Conservation (phyloP, 2,797 vertebrate species). For the Balearica regulorum region DNA sequence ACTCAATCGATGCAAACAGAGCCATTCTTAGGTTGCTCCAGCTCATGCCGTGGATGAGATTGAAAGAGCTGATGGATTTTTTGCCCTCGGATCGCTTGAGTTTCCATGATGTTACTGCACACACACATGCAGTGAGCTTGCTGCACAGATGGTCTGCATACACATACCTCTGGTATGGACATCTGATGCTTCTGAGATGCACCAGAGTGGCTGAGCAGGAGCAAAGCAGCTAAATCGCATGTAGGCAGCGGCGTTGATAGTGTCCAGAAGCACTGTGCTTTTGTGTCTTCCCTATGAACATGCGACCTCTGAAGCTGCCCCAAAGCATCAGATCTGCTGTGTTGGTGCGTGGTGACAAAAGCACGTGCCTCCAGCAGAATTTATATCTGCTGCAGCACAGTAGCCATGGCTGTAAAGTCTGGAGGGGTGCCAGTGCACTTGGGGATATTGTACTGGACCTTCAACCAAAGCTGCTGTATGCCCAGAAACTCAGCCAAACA, state of each 20-base stretch:
- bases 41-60: not conserved
- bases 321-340: not conserved
- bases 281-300: not conserved
- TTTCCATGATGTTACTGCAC: not conserved
- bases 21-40: not conserved
- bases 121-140: not conserved
- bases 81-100: not conserved
- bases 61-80: not conserved
- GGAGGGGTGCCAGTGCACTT: constrained; percentile 16
- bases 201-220: not conserved
- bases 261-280: constrained; percentile 5
- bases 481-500: constrained; percentile 10
- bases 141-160: not conserved
- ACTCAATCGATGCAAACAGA: not conserved
- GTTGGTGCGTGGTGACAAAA: not conserved
- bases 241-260: not conserved
- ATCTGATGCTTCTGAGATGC: not conserved
- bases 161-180: not conserved
- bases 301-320: not conserved
- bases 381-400: constrained; percentile 32
- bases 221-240: not conserved
- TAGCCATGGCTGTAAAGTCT: constrained; percentile 13
- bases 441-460: constrained; percentile 11
- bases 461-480: not conserved
- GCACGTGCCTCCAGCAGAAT: constrained; percentile 1